Evolutionary conservation across 1,140 invertebrate species (phyloP).

Genomic region (Penaeus indicus): DNA sequence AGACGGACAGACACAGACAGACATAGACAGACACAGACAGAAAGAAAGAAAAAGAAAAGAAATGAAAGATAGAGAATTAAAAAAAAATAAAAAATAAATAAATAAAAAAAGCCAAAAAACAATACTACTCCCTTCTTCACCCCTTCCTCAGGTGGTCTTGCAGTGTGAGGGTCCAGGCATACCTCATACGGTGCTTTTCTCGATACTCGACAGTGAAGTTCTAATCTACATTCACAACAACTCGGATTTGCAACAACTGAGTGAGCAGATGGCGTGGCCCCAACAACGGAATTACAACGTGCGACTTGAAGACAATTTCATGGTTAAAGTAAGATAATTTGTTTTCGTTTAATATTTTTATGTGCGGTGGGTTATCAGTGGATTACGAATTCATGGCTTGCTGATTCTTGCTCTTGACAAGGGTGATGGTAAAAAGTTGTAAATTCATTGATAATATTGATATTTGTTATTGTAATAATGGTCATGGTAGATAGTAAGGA

Average conservation of each 20-base stretch:
- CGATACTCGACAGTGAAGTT: conserved; percentile 62
- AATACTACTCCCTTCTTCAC: background rate
- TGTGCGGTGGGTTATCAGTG: too few relatives aligned
- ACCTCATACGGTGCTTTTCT: conserved; percentile 64
- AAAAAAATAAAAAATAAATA: background rate
- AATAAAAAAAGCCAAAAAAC: background rate
- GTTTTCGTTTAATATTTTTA: too few relatives aligned
- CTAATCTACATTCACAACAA: conserved; percentile 66
- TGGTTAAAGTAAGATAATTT: conserved; percentile 66
- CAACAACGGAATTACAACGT: conserved; percentile 68
- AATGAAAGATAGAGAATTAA: background rate
- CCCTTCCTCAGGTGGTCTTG: conserved; percentile 42
- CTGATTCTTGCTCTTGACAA: too few relatives aligned
- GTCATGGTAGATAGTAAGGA: too few relatives aligned
- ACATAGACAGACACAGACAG: too few relatives aligned
- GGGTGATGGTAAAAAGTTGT: too few relatives aligned
- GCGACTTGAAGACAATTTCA: conserved; percentile 70
- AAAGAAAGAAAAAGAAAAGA: too few relatives aligned
- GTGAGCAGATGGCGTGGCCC: conserved; percentile 70
- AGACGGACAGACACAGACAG: too few relatives aligned
- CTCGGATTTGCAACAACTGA: conserved; percentile 69
- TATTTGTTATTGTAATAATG: too few relatives aligned
- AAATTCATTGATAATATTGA: too few relatives aligned
- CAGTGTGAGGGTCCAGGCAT: conserved; percentile 64
- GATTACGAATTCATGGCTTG: too few relatives aligned